Base-by-base conservation (phyloP, 2,888 invertebrate species). In the Dromius quadrimaculatus region DNA sequence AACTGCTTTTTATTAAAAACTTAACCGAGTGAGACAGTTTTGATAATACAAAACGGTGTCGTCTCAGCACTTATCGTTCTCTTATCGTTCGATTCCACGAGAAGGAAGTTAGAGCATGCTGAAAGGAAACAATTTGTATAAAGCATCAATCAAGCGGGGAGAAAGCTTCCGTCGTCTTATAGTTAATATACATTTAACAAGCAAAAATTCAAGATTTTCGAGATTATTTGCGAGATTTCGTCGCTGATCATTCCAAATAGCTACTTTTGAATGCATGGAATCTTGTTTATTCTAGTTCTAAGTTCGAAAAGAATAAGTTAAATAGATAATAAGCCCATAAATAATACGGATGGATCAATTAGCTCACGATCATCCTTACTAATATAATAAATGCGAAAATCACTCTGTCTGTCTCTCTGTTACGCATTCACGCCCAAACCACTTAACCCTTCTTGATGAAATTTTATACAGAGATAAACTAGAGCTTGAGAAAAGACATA, bases 1-100 rank as follows among this genome's bases (percentile, higher is more conserved):
- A 68, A 57, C 32, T 59, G 57, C 23, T 45, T 34, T 59, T 68
- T 68, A 68, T 68, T 68, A 68, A 68, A 68, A 68, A 68, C 68
- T 68, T 68, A 34, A 17, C 22, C 20, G 34, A 19, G 57, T 45
- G 59, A 68, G 45, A 68, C 59, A 59, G 59, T 68, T 66, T 66
- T 59, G 59, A 59, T 65, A 65, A 68, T 59, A 68, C 57, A 59
- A 59, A 68, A 59, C 68, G 45, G 68, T 68, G 68, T 19, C 68
- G 28, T 43, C 59, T 50, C 38, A 19, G 59, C 68, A 59, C 59
- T 68, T 57, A 68, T 68, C 59, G 68, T 68, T 68, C 59, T 57
- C 68, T 59, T 59, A 59, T 68, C 59, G 36, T 59, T 68, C 59
- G 59, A 34, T 22, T 34, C 59, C 45, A n/a, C n/a, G n/a, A n/a